Evolutionary conservation across 2,888 invertebrate genomes (phyloP).

Genomic region (Mesodorylaimus sp.): DNA sequence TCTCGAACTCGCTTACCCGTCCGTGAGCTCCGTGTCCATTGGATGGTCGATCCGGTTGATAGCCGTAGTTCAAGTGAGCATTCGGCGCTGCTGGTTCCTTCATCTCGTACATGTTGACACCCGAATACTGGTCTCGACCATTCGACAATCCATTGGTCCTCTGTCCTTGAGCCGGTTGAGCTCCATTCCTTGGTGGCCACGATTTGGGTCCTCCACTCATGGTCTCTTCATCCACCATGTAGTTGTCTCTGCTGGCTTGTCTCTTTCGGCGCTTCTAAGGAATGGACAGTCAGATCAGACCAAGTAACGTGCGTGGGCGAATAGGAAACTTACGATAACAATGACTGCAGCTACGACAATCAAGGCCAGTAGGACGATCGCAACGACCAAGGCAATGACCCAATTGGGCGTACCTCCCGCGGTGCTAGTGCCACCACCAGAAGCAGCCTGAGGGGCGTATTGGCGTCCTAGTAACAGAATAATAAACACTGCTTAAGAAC

Average conservation of each 20-base stretch:
- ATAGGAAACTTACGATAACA: no score
- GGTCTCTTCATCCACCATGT: conserved; percentile 3
- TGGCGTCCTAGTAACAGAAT: no score
- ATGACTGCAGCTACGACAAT: neutral
- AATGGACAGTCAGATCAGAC: no score
- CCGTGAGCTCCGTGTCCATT: neutral
- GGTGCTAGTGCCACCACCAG: no score
- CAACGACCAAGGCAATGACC: neutral
- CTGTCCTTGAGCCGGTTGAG: neutral
- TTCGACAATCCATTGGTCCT: neutral
- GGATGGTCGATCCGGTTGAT: neutral
- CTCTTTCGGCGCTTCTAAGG: neutral
- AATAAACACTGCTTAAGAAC: no score
- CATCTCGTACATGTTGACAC: neutral
- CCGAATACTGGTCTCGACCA: neutral
- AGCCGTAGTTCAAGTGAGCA: neutral
- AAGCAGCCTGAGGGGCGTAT: no score
- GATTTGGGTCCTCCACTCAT: neutral
- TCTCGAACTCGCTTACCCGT: no score
- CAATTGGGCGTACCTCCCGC: neutral
- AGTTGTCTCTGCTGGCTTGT: neutral
- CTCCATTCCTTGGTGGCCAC: neutral
- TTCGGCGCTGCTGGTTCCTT: neutral
- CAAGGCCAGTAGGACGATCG: neutral
- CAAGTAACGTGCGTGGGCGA: no score